phyloP scores from a whole-genome alignment of 2,113 vertebrate genomes.

The Corythaeola cristata region DNA sequence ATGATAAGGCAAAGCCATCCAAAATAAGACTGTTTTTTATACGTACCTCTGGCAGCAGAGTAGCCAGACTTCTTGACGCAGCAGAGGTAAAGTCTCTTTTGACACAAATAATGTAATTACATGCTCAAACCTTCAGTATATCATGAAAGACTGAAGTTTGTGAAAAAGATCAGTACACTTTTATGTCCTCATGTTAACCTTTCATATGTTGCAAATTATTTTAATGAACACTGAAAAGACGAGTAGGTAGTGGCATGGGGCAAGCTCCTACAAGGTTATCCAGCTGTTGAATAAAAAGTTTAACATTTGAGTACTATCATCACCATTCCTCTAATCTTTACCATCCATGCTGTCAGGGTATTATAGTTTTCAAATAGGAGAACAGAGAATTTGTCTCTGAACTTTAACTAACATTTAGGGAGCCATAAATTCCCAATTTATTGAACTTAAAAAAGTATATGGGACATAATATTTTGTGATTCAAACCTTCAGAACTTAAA shows the following conservation, averaged over 20 bases:
- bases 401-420: background rate
- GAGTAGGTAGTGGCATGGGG: background rate
- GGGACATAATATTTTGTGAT: background rate
- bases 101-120: background rate
- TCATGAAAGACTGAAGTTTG: background rate
- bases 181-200: background rate
- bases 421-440: background rate
- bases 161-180: background rate
- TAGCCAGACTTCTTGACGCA: background rate
- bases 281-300: conserved; percentile 6
- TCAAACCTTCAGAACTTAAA: conserved; percentile 7
- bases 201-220: background rate
- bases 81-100: background rate
- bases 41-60: background rate
- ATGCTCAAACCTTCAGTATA: background rate
- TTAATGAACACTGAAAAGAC: background rate
- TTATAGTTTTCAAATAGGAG: background rate
- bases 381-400: background rate
- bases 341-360: background rate
- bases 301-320: background rate
- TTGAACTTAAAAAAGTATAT: background rate
- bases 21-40: background rate
- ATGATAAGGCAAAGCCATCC: background rate
- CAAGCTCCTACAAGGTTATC: background rate
- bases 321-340: conserved; percentile 9